These are phyloP conservation scores for Zaprionus lineosus DNA, from an alignment of 2,888 invertebrate species.

Conservation along the genomic window DNA sequence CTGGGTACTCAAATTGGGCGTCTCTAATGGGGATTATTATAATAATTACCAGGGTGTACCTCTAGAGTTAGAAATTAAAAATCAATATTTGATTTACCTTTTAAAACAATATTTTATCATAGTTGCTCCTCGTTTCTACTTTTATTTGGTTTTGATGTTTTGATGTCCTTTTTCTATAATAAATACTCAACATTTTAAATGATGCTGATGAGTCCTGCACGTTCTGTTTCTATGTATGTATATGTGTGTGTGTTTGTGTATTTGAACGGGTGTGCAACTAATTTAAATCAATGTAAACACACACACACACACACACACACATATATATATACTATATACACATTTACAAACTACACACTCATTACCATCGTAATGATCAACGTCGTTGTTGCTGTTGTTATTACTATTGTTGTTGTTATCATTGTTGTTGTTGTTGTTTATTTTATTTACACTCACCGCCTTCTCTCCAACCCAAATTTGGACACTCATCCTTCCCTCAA, in stretches of 20 bases:
- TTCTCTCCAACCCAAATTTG: slow-evolving; percentile 4
- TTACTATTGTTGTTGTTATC: slow-evolving; percentile 37
- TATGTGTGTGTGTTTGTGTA: slow-evolving; percentile 4
- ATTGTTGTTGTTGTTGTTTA: slow-evolving; percentile 37
- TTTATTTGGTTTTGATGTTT: slow-evolving; percentile 17
- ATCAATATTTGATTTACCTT: not conserved
- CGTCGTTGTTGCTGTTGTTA: slow-evolving; percentile 38
- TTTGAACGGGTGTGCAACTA: slow-evolving; percentile 5
- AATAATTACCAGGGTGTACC: too few species aligned
- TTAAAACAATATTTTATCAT: slow-evolving; percentile 1
- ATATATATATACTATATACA: not conserved
- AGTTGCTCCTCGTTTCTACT: slow-evolving; percentile 11
- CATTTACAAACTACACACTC: slow-evolving; percentile 10
- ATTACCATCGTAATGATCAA: slow-evolving; percentile 9
- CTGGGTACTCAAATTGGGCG: slow-evolving; percentile 1
- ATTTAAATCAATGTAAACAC: not conserved
- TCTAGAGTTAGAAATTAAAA: too few species aligned
- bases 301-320: slow-evolving; percentile 1
- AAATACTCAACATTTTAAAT: too few species aligned
- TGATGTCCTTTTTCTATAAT: too few species aligned
- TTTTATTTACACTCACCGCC: slow-evolving; percentile 47
- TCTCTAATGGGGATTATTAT: not conserved
- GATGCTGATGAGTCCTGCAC: not conserved
- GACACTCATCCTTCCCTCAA: slow-evolving; percentile 20
- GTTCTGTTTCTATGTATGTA: not conserved